These are phyloP conservation scores for Carcinoscorpius rotundicauda DNA, from an alignment of 1,140 invertebrate genomes.

Conservation along the genomic window DNA sequence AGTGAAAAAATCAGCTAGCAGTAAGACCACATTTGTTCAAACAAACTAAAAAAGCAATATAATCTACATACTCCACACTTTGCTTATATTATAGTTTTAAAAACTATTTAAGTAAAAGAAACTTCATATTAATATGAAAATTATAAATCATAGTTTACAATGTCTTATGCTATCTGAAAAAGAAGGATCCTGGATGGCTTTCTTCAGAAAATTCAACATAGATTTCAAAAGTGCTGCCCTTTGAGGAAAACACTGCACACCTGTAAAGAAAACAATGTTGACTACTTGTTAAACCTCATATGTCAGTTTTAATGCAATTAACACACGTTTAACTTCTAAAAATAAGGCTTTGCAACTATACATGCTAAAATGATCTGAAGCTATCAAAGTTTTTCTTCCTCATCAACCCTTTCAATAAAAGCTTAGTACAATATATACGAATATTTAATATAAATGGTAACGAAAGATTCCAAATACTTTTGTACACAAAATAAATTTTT, in stretches of 20 bases:
- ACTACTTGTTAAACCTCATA: no score
- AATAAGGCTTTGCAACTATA: no score
- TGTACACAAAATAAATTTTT: neutral
- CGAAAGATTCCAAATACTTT: conserved; percentile 1
- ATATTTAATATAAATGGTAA: neutral
- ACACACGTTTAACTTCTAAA: no score
- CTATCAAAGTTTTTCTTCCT: no score
- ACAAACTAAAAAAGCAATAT: conserved; percentile 1
- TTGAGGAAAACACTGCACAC: conserved; percentile 56
- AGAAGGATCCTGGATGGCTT: conserved; percentile 62
- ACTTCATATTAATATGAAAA: conserved; percentile 6
- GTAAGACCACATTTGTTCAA: neutral
- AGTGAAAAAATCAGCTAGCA: no score
- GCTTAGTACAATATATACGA: no score
- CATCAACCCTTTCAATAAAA: no score
- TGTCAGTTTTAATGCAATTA: no score
- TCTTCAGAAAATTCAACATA: conserved; percentile 81
- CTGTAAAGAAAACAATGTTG: conserved; percentile 8
- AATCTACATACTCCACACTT: conserved; percentile 4
- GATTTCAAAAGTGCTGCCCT: conserved; percentile 74
- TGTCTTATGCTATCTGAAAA: conserved; percentile 76
- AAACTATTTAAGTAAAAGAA: conserved; percentile 2
- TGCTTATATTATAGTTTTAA: neutral
- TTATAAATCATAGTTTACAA: conserved; percentile 30
- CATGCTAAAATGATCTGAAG: no score